Conservation (phyloP, 1,140 invertebrate species). For the Thaumetopoea pityocampa region DNA sequence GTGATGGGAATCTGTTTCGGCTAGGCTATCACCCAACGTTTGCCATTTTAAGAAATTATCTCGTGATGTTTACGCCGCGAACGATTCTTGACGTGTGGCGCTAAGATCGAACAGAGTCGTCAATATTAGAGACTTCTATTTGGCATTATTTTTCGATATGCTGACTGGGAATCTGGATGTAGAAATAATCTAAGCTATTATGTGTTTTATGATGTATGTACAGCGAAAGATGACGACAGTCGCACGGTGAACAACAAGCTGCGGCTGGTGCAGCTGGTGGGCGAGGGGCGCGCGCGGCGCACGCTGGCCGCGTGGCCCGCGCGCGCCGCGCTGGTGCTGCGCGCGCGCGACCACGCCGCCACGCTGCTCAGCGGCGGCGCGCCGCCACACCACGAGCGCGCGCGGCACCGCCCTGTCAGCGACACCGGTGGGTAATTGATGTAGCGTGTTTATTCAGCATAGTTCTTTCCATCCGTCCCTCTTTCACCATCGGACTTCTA, state of each 20-base stretch:
- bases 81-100: no score
- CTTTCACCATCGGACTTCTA: no score
- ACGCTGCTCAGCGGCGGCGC: conserved; percentile 82
- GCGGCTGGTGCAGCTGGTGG: conserved; percentile 83
- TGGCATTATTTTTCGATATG: no score
- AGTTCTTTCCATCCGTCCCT: neutral
- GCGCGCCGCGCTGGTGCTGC: conserved; percentile 84
- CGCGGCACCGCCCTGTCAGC: conserved; percentile 29
- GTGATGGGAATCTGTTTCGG: no score
- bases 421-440: conserved; percentile 33
- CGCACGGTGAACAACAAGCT: conserved; percentile 80
- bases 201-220: conserved; percentile 13
- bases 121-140: no score
- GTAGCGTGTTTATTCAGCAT: neutral
- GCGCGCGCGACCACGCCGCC: conserved; percentile 86
- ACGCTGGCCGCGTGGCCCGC: conserved; percentile 87
- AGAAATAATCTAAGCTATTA: no score
- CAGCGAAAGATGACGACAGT: conserved; percentile 83
- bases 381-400: conserved; percentile 17
- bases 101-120: no score
- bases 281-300: conserved; percentile 84
- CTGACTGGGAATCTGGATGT: no score
- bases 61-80: no score
- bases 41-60: no score
- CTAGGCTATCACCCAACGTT: no score